Conservation (phyloP, 2,113 vertebrate genomes). For the Platanista minor region DNA sequence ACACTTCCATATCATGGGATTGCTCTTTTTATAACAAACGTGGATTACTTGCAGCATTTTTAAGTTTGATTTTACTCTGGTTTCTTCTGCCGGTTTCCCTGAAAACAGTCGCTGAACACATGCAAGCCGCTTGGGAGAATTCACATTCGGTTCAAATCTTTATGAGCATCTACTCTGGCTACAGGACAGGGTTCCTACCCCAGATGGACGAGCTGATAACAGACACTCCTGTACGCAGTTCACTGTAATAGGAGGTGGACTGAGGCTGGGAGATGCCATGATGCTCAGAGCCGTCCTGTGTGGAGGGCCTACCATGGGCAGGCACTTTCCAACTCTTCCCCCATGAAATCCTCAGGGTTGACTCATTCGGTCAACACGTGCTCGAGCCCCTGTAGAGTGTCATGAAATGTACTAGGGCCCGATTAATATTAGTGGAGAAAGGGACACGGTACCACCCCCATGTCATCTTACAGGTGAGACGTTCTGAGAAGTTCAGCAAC, state of each 20-base stretch:
- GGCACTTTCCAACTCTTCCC: background rate
- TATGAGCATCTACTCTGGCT: background rate
- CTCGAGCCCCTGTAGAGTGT: background rate
- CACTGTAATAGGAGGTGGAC: background rate
- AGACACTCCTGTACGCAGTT: accelerated
- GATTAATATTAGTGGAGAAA: background rate
- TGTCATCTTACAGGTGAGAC: background rate
- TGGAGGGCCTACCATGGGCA: background rate
- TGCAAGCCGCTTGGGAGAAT: background rate
- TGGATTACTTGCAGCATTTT: background rate
- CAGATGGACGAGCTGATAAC: background rate
- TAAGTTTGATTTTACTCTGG: background rate
- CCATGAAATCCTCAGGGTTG: background rate
- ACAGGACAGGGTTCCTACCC: background rate
- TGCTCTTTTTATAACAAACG: background rate
- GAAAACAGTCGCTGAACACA: background rate
- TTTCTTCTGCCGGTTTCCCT: background rate
- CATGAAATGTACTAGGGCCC: background rate
- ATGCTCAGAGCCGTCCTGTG: background rate
- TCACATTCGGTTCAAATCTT: background rate
- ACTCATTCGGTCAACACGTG: background rate
- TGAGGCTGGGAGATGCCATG: background rate
- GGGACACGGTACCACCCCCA: background rate
- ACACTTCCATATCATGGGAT: background rate
- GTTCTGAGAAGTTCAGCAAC: background rate